Evolutionary conservation across 2,888 invertebrate genomes (phyloP), one percentile per base, ranked within the genome.

Genomic region (Cantharis rufa): DNA sequence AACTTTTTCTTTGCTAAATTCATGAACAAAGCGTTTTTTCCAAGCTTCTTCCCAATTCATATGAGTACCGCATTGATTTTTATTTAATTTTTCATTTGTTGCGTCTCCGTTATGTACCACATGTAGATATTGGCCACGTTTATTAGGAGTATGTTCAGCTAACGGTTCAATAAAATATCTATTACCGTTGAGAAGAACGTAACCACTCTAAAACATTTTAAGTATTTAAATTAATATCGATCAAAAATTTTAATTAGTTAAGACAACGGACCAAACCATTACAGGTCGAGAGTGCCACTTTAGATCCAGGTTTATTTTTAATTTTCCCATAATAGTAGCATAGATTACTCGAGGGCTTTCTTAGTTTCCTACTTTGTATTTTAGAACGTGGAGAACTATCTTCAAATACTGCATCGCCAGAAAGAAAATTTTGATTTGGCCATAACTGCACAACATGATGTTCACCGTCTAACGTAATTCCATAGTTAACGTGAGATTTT

Each of bases 121-220:
- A 82, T 92, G 92, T 21, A 91, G 88, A 80, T 91, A 91, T 75
- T 90, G 90, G 1, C 90, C 89, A 24, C 88, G 84, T 64, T 82
- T 80, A 78, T 89, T 89, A 13, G 90, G 88, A 70, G 86, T 84
- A 77, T 90, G 89, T 62, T 89, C 89, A 72, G 88, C 86, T 61
- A 91, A 85, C 9, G 92, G 92, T 84, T 92, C 92, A 74, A 92
- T 90, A 81, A 91, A 91, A 84, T 90, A 92, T 75, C 90, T 88
- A 27, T 88, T 88, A 16, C 89, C 86, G 78, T 89, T 84, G 2
- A 90, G 88, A 76, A 88, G 86, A 74, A 92, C 85, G 82, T 91
- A 90, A 24, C 92, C 92, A 75, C 89, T 90, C 92, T 90, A 69
- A 1, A 70, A 76, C 13, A 72, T 13, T 24, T 9, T 11, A 27